A percentile compares a stretch with the other conserved stretches of the same genome.
Evolutionary conservation across 2,888 invertebrate species (phyloP).

Genomic region (Proisotoma minuta): DNA sequence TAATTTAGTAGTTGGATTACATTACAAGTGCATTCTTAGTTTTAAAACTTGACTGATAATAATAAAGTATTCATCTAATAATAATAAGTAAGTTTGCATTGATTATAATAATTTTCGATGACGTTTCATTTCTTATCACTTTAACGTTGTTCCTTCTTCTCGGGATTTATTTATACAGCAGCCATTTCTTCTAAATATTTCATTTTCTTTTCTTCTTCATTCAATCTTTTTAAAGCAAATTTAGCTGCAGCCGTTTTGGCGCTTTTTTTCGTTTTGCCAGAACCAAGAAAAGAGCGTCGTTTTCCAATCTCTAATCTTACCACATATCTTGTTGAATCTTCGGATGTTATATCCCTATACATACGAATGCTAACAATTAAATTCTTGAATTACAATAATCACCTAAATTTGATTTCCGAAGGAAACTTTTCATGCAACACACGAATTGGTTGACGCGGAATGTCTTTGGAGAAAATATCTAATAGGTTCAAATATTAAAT

Average conservation of each 20-base stretch:
- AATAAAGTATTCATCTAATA: too few relatives aligned
- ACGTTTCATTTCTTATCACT: too few relatives aligned
- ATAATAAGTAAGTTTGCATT: too few relatives aligned
- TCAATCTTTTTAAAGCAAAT: slow-evolving; percentile 17
- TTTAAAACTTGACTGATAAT: too few relatives aligned
- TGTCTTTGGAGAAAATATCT: slow-evolving; percentile 70
- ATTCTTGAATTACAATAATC: slow-evolving; percentile 45
- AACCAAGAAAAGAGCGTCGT: slow-evolving; percentile 10
- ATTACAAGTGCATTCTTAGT: too few relatives aligned
- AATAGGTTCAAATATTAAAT: slow-evolving; percentile 21
- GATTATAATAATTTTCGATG: too few relatives aligned
- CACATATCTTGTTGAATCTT: background rate
- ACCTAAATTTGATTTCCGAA: slow-evolving; percentile 70
- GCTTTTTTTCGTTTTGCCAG: slow-evolving; percentile 25
- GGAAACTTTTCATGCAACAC: slow-evolving; percentile 76
- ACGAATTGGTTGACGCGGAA: slow-evolving; percentile 87
- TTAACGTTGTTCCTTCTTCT: too few relatives aligned
- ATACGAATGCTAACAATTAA: slow-evolving; percentile 6
- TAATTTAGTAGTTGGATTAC: too few relatives aligned
- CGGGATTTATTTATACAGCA: too few relatives aligned
- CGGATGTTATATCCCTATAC: background rate
- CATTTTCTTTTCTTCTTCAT: background rate
- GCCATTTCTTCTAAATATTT: too few relatives aligned
- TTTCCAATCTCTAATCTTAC: slow-evolving; percentile 7
- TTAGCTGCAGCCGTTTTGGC: slow-evolving; percentile 38